Evolutionary conservation across 2,113 vertebrate species (phyloP).

Genomic region (Trematocara unimaculatum): DNA sequence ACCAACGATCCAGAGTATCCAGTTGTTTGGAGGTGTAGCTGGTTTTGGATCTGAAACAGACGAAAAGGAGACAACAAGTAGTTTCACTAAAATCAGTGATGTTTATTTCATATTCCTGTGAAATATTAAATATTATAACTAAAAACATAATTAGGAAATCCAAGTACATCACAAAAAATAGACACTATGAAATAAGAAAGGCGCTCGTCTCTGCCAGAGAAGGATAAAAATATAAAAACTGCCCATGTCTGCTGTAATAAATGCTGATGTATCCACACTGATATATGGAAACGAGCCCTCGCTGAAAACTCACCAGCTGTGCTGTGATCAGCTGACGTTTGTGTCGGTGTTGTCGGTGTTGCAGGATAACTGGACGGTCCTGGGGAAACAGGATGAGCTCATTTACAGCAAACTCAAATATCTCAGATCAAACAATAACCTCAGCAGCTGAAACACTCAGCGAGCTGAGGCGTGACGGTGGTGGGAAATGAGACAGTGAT

Average conservation of each 20-base stretch:
- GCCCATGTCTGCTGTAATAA: rapidly evolving
- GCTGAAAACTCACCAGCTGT: background rate
- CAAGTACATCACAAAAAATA: background rate
- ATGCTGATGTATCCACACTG: background rate
- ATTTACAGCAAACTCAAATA: background rate
- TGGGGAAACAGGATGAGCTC: background rate
- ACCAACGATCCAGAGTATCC: rapidly evolving
- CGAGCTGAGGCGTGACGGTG: rapidly evolving
- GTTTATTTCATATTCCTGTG: background rate
- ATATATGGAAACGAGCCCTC: background rate
- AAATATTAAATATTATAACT: background rate
- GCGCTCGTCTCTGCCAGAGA: background rate
- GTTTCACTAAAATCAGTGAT: background rate
- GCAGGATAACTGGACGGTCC: background rate
- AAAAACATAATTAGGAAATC: background rate
- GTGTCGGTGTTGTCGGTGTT: rapidly evolving
- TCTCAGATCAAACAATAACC: background rate
- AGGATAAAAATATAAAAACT: background rate
- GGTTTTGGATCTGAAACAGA: rapidly evolving
- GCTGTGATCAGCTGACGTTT: background rate
- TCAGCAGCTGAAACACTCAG: background rate
- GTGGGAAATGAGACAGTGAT: background rate
- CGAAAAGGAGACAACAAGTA: rapidly evolving
- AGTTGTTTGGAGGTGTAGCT: rapidly evolving
- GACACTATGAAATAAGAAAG: background rate